Evolutionary conservation across 1,140 invertebrate genomes (phyloP).

Genomic region (Brachionus plicatilis): DNA sequence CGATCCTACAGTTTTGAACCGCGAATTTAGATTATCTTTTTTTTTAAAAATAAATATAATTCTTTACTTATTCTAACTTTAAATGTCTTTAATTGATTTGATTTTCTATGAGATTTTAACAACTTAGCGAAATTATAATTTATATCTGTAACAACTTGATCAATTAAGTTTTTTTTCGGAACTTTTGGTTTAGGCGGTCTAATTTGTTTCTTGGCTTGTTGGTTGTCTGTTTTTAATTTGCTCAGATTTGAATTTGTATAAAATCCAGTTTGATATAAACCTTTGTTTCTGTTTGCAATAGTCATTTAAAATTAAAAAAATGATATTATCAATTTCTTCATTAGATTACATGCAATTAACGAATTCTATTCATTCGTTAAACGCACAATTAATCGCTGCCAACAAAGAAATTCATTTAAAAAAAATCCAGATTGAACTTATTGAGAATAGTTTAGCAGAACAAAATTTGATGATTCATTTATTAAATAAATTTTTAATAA

Average conservation of each 20-base stretch:
- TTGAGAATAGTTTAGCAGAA: neutral
- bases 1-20: neutral
- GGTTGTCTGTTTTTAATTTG: neutral
- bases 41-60: neutral
- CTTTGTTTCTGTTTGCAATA: neutral
- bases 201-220: neutral
- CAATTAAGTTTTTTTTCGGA: neutral
- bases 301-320: neutral
- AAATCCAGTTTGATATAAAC: neutral
- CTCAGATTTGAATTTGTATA: neutral
- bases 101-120: neutral
- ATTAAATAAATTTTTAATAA: neutral
- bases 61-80: neutral
- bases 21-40: neutral
- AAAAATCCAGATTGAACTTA: neutral
- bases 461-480: neutral
- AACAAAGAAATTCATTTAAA: neutral
- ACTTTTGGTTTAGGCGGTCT: neutral
- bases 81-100: neutral
- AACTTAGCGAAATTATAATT: neutral
- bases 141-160: neutral
- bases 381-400: neutral
- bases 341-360: neutral
- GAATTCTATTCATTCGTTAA: neutral
- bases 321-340: neutral